Conservation (phyloP, 2,888 invertebrate species). For the Panzeria rudis region DNA sequence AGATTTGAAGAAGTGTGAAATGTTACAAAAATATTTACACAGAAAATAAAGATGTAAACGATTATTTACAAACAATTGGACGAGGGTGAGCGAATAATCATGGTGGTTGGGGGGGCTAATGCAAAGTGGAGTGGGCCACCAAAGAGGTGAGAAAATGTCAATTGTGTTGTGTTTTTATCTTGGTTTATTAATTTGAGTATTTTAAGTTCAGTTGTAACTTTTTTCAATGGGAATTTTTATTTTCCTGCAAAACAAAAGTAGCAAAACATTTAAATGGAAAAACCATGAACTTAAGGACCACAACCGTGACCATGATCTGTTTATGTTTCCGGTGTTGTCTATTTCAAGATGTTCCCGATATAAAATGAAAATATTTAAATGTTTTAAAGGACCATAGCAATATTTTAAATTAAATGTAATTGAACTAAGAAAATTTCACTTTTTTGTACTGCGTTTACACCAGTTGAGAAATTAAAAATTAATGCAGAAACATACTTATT, state of each 20-base stretch:
- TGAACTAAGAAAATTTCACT: neutral
- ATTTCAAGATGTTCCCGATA: slow-evolving; percentile 3
- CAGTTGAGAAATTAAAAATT: neutral
- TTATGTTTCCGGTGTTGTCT: slow-evolving; percentile 51
- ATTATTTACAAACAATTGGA: slow-evolving; percentile 57
- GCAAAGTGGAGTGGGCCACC: neutral
- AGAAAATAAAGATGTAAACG: slow-evolving; percentile 77
- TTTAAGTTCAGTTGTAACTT: slow-evolving; percentile 15
- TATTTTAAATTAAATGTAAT: neutral
- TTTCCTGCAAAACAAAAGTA: neutral
- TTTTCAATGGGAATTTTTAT: slow-evolving; percentile 1
- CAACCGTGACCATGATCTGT: slow-evolving; percentile 62
- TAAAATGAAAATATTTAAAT: slow-evolving; percentile 1
- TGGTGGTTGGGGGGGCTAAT: neutral
- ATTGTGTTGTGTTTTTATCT: slow-evolving; percentile 57
- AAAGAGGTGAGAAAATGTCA: slow-evolving; percentile 58
- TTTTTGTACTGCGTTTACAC: slow-evolving; percentile 13
- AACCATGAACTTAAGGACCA: slow-evolving; percentile 39
- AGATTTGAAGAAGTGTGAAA: slow-evolving; percentile 74
- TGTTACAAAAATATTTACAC: slow-evolving; percentile 80
- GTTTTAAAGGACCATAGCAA: neutral
- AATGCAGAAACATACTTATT: neutral
- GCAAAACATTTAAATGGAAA: slow-evolving; percentile 20
- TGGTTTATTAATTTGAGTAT: slow-evolving; percentile 64
- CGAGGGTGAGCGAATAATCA: slow-evolving; percentile 11